A percentile compares a stretch with the other conserved stretches of the same genome.
Evolutionary conservation across 2,113 vertebrate genomes (phyloP).

Genomic region (Vombatus ursinus): DNA sequence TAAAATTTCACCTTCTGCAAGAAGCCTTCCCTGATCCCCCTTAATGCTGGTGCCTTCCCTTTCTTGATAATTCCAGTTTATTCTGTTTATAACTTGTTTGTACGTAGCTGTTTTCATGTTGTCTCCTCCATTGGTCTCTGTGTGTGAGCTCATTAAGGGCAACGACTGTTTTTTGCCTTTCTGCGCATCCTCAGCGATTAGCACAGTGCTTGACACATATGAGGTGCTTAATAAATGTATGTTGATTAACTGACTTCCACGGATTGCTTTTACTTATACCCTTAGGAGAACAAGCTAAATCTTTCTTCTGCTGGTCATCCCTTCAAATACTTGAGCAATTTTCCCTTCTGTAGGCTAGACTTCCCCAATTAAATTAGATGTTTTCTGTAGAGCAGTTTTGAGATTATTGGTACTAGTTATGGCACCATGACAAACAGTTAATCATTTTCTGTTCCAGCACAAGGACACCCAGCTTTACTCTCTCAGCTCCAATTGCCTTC

Average conservation of each 20-base stretch:
- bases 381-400: background rate
- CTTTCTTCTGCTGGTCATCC: background rate
- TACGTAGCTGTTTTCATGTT: background rate
- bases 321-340: background rate
- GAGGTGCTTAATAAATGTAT: background rate
- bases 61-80: background rate
- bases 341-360: background rate
- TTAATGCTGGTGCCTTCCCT: background rate
- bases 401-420: background rate
- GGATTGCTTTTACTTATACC: background rate
- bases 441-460: background rate
- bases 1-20: background rate
- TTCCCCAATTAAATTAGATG: background rate
- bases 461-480: background rate
- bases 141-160: background rate
- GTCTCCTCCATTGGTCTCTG: background rate
- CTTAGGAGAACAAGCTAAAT: background rate
- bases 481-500: background rate
- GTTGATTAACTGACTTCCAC: background rate
- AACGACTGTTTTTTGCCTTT: background rate
- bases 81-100: background rate
- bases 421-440: background rate
- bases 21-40: background rate
- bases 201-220: background rate
- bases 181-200: background rate